These are phyloP conservation scores for Sprattus sprattus DNA, from an alignment of 2,113 vertebrate species.

Conservation along the genomic window DNA sequence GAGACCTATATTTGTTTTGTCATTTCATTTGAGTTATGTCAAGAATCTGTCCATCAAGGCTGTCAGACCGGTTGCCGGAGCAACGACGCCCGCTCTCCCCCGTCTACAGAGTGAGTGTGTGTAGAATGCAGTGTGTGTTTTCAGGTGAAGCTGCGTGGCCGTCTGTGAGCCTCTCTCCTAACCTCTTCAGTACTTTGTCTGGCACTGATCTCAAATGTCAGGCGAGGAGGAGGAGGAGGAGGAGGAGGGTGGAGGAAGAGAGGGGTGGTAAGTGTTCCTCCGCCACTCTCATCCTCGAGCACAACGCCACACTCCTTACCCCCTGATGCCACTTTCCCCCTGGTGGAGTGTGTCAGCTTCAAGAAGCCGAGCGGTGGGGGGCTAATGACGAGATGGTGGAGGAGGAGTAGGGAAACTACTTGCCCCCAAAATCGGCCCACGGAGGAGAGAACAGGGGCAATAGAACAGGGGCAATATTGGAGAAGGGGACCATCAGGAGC, in stretches of 20 bases:
- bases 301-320: neutral
- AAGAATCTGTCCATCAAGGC: neutral
- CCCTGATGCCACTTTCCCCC: neutral
- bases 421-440: neutral
- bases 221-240: neutral
- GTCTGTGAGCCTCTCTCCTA: neutral
- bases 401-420: neutral
- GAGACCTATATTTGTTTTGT: neutral
- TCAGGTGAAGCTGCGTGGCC: neutral
- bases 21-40: neutral
- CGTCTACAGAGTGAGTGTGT: neutral
- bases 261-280: neutral
- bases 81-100: no score
- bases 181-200: neutral
- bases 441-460: neutral
- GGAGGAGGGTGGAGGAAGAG: neutral
- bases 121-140: neutral
- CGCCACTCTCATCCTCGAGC: constrained; percentile 1
- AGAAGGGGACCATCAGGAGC: neutral
- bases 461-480: neutral
- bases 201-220: neutral
- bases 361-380: neutral
- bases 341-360: neutral
- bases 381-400: neutral
- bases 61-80: neutral